Conservation (phyloP, 37 sponge, comb jelly and placozoan genomes). For the Eunapius fragilis region DNA sequence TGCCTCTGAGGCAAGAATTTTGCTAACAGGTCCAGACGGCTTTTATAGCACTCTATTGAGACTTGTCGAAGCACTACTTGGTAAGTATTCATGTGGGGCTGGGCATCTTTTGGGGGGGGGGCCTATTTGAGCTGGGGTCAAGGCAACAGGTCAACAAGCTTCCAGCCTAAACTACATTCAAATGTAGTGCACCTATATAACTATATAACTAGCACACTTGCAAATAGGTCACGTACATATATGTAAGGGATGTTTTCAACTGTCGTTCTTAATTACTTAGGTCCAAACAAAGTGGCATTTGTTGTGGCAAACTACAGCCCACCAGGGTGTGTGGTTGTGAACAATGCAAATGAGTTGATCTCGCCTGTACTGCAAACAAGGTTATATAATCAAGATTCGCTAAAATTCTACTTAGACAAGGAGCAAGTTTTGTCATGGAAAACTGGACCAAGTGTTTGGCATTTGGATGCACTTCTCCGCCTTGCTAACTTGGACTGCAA, state of each 20-base stretch:
- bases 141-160: no score
- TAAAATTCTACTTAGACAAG: slow-evolving; percentile 48
- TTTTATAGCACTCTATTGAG: slow-evolving; percentile 78
- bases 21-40: slow-evolving; percentile 85
- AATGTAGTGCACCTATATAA: not conserved
- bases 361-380: slow-evolving; percentile 33
- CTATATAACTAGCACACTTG: not conserved
- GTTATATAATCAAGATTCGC: slow-evolving; percentile 46
- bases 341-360: slow-evolving; percentile 15
- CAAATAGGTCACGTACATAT: not conserved
- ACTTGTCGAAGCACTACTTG: slow-evolving; percentile 56
- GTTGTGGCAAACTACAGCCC: slow-evolving; percentile 57
- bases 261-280: slow-evolving; percentile 7
- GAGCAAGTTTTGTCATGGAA: slow-evolving; percentile 80
- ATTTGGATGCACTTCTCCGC: slow-evolving; percentile 57
- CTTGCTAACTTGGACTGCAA: slow-evolving; percentile 53
- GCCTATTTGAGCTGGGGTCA: not conserved
- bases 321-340: not conserved
- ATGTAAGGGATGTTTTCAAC: not conserved
- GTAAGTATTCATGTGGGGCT: slow-evolving; percentile 41
- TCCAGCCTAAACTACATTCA: no score
- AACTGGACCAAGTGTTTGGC: slow-evolving; percentile 41
- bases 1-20: slow-evolving; percentile 91
- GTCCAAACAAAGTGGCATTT: slow-evolving; percentile 78
- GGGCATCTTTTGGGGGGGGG: not conserved